phyloP scores from a whole-genome alignment of 2,797 vertebrate genomes.

The Acomys russatus region DNA sequence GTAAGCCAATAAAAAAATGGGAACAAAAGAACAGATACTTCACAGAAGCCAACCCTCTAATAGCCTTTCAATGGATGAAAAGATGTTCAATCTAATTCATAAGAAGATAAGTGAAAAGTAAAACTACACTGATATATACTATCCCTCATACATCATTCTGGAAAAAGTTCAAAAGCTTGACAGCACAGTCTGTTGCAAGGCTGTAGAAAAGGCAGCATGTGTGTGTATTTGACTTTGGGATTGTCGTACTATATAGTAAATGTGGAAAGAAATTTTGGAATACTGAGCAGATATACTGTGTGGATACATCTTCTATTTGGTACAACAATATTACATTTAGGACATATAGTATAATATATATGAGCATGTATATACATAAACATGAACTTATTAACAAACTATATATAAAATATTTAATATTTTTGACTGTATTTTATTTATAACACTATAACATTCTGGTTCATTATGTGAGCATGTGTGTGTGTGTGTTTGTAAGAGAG shows the following conservation, averaged over 20 bases:
- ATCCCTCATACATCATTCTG: slow-evolving; percentile 49
- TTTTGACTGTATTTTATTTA: neutral
- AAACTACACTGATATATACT: slow-evolving; percentile 47
- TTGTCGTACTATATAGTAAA: neutral
- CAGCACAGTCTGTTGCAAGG: slow-evolving; percentile 32
- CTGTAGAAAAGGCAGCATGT: neutral
- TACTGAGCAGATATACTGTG: neutral
- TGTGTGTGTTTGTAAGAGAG: too few relatives aligned
- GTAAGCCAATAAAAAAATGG: neutral
- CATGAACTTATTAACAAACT: neutral
- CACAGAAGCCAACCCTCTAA: slow-evolving; percentile 61
- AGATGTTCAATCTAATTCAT: slow-evolving; percentile 66
- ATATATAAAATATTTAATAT: neutral
- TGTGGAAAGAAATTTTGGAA: neutral
- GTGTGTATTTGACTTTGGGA: slow-evolving; percentile 15
- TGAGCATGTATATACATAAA: neutral
- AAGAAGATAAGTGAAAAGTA: slow-evolving; percentile 69
- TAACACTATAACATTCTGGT: neutral
- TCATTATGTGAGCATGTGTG: neutral
- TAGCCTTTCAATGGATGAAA: slow-evolving; percentile 44
- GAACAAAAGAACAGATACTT: slow-evolving; percentile 43
- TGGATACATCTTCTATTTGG: neutral
- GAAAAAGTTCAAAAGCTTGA: slow-evolving; percentile 62
- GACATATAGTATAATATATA: neutral
- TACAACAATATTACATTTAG: neutral